Conservation (phyloP, 2,888 invertebrate species). For the Galerucella nymphaeae region DNA sequence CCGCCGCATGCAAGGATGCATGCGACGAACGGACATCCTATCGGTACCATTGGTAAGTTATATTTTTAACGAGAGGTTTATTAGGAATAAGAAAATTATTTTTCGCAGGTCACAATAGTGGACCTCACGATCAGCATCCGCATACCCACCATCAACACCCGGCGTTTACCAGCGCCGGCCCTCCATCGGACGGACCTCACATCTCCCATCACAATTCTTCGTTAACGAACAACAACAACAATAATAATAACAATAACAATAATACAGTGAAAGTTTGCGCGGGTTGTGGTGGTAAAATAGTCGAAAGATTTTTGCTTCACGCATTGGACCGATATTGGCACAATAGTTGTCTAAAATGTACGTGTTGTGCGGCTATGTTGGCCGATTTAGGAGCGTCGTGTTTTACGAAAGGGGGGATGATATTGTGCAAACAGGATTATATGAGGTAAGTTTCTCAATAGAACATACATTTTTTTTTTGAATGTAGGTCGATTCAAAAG, state of each 20-base stretch:
- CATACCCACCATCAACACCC: slow-evolving; percentile 65
- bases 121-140: slow-evolving; percentile 60
- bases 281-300: slow-evolving; percentile 92
- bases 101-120: slow-evolving; percentile 62
- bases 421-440: slow-evolving; percentile 95
- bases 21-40: slow-evolving; percentile 65
- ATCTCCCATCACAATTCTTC: slow-evolving; percentile 69
- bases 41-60: slow-evolving; percentile 61
- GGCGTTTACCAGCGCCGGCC: slow-evolving; percentile 65
- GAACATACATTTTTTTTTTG: background rate
- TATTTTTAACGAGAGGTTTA: background rate
- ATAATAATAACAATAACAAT: slow-evolving; percentile 64
- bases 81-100: background rate
- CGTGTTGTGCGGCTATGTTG: slow-evolving; percentile 88
- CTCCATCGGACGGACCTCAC: slow-evolving; percentile 64
- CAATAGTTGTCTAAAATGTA: slow-evolving; percentile 93
- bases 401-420: slow-evolving; percentile 93
- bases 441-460: slow-evolving; percentile 78
- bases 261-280: slow-evolving; percentile 82
- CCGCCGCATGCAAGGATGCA: slow-evolving; percentile 63
- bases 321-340: slow-evolving; percentile 97
- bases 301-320: slow-evolving; percentile 90
- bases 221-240: slow-evolving; percentile 66
- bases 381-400: slow-evolving; percentile 93
- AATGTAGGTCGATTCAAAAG: background rate